Conservation (phyloP, 2,113 vertebrate genomes). For the Aegithalos caudatus region DNA sequence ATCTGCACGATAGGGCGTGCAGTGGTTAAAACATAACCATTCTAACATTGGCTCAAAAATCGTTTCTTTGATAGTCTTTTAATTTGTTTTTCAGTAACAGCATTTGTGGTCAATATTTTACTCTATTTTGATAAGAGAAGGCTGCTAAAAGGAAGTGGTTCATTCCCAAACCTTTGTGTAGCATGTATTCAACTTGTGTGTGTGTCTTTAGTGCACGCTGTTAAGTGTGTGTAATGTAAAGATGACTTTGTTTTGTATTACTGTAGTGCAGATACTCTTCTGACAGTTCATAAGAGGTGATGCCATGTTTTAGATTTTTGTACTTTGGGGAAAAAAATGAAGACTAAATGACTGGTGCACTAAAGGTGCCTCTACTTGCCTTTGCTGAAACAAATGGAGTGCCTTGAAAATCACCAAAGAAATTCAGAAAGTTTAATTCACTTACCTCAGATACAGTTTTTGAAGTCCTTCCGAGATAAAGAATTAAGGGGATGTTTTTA, state of each 20-base stretch:
- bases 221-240: neutral
- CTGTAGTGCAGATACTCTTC: neutral
- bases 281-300: neutral
- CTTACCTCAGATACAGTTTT: neutral
- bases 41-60: constrained; percentile 1
- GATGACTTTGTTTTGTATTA: neutral
- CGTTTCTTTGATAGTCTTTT: neutral
- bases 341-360: neutral
- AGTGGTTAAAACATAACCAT: constrained; percentile 9
- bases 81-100: constrained; percentile 27
- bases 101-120: constrained; percentile 24
- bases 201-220: neutral
- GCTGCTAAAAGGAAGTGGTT: constrained; percentile 78
- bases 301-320: neutral
- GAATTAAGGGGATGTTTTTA: neutral
- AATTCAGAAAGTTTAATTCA: neutral
- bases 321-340: neutral
- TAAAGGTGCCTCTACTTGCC: neutral
- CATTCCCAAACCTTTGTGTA: neutral
- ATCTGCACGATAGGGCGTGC: constrained; percentile 62
- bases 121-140: constrained; percentile 68
- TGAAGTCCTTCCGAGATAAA: neutral
- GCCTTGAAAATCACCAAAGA: constrained; percentile 12
- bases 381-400: constrained; percentile 13
- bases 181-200: neutral